Evolutionary conservation across 1,140 invertebrate genomes (phyloP).

Genomic region (Dufourea novaeangliae): DNA sequence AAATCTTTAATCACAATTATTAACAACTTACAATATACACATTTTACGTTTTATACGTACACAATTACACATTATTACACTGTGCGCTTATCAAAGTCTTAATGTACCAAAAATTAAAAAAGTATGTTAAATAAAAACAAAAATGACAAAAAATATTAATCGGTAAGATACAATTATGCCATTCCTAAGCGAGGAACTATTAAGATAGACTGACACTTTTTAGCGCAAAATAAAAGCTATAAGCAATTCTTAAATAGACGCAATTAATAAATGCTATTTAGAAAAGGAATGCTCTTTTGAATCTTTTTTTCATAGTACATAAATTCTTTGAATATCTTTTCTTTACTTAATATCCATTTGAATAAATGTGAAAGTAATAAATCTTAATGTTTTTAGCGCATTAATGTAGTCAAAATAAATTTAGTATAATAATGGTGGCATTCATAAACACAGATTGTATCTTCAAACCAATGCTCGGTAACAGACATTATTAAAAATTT

Average conservation of each 20-base stretch:
- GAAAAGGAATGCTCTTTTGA: background rate
- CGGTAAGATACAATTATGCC: slow-evolving; percentile 24
- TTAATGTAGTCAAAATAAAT: background rate
- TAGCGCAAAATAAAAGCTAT: background rate
- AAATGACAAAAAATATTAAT: slow-evolving; percentile 3
- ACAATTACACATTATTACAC: slow-evolving; percentile 22
- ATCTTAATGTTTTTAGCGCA: background rate
- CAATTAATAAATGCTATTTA: background rate
- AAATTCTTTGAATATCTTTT: background rate
- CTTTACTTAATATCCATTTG: background rate
- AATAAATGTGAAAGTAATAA: background rate
- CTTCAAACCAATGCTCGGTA: background rate
- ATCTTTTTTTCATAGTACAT: slow-evolving; percentile 13
- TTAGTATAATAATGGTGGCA: background rate
- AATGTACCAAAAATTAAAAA: background rate
- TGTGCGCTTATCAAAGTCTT: background rate
- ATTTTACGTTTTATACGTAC: slow-evolving; percentile 5
- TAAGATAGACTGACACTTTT: slow-evolving; percentile 18
- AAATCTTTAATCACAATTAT: background rate
- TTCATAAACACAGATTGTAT: background rate
- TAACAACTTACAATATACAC: slow-evolving; percentile 19
- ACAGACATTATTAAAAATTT: background rate
- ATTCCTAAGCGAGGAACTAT: slow-evolving; percentile 8
- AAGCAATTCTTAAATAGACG: slow-evolving; percentile 6
- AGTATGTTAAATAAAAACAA: background rate